These are phyloP conservation scores for Papilio gigon DNA, from an alignment of 2,888 invertebrate genomes.

Conservation along the genomic window DNA sequence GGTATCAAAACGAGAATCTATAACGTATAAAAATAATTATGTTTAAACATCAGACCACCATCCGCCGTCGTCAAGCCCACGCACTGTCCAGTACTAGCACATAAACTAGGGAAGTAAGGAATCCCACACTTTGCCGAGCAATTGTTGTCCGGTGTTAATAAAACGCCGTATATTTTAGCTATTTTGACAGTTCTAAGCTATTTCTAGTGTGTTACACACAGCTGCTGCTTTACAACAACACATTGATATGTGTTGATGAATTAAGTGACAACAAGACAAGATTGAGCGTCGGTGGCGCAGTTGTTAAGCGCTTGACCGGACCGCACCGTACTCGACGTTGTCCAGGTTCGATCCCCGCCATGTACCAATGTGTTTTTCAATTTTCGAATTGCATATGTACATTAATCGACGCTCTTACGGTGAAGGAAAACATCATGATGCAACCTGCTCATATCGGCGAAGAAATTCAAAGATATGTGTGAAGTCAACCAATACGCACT, in stretches of 20 bases:
- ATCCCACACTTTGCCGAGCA: slow-evolving; percentile 77
- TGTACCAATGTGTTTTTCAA: no score
- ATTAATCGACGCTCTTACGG: no score
- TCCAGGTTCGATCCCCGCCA: no score
- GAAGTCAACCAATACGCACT: no score
- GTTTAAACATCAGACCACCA: slow-evolving; percentile 64
- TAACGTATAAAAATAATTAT: slow-evolving; percentile 57
- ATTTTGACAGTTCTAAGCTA: slow-evolving; percentile 80
- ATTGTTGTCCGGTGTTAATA: slow-evolving; percentile 79
- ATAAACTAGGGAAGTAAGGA: slow-evolving; percentile 76
- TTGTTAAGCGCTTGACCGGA: no score
- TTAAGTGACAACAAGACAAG: background rate
- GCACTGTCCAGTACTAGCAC: slow-evolving; percentile 59
- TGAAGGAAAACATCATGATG: no score
- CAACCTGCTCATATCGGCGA: no score
- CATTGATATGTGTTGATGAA: background rate
- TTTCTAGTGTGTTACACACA: slow-evolving; percentile 67
- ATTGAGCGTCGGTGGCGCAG: no score
- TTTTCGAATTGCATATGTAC: no score
- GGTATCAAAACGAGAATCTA: slow-evolving; percentile 33
- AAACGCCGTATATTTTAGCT: slow-evolving; percentile 80
- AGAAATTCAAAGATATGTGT: no score
- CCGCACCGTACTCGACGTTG: no score
- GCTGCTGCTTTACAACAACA: slow-evolving; percentile 37
- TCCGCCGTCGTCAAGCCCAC: slow-evolving; percentile 63